Evolutionary conservation across 1,140 invertebrate species (phyloP).

Genomic region (Drosophila bipectinata): DNA sequence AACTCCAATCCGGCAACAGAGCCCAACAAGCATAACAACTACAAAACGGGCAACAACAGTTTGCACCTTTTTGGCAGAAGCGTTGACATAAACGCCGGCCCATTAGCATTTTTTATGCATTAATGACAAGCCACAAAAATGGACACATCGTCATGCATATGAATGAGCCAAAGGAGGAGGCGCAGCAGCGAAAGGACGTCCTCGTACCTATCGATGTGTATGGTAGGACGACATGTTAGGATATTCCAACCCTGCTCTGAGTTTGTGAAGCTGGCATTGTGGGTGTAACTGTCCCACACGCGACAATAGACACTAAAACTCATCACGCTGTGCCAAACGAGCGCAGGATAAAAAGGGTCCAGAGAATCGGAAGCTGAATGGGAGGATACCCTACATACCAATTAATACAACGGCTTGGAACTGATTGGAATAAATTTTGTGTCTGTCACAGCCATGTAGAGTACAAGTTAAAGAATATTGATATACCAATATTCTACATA

Average conservation of each 20-base stretch:
- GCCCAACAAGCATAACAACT: constrained; percentile 15
- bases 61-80: constrained; percentile 76
- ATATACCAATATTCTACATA: too few species aligned
- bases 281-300: constrained; percentile 26
- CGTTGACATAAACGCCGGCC: constrained; percentile 74
- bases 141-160: constrained; percentile 81
- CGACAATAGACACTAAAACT: constrained; percentile 76
- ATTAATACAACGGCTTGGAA: constrained; percentile 16
- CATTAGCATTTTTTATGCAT: constrained; percentile 81
- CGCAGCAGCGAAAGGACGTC: constrained; percentile 12
- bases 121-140: constrained; percentile 81
- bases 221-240: constrained; percentile 15
- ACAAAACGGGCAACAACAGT: constrained; percentile 57
- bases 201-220: constrained; percentile 16
- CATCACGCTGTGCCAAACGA: constrained; percentile 57
- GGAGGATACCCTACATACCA: constrained; percentile 17
- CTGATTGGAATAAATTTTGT: background rate
- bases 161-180: constrained; percentile 53
- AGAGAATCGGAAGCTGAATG: constrained; percentile 19
- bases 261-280: constrained; percentile 6
- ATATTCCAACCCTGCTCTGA: constrained; percentile 24
- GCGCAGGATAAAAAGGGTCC: constrained; percentile 24
- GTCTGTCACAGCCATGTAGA: background rate
- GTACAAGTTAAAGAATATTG: background rate
- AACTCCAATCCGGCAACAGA: constrained; percentile 16